Conservation (phyloP, 2,113 vertebrate species). For the Alouatta palliata region DNA sequence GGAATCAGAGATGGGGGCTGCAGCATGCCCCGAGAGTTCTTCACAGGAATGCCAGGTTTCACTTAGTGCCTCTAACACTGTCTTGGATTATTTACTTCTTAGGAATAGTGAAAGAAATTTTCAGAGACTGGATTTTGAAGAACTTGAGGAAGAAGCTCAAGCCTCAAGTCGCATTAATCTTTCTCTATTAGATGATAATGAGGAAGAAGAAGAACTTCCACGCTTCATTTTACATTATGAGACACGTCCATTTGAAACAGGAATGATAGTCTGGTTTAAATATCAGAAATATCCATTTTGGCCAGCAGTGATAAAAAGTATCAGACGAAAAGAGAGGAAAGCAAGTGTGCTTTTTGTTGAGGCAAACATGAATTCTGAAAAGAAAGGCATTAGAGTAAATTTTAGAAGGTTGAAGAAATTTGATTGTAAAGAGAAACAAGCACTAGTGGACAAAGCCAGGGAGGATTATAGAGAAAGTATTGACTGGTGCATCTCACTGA, state of each 20-base stretch:
- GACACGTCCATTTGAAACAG: constrained; percentile 78
- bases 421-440: constrained; percentile 90
- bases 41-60: constrained; percentile 39
- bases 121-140: constrained; percentile 53
- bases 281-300: constrained; percentile 84
- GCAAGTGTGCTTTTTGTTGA: constrained; percentile 92
- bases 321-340: constrained; percentile 87
- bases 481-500: constrained; percentile 89
- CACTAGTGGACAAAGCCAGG: constrained; percentile 87
- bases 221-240: constrained; percentile 80
- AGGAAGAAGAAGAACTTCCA: constrained; percentile 86
- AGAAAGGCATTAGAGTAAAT: constrained; percentile 87
- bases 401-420: constrained; percentile 91
- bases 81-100: constrained; percentile 24
- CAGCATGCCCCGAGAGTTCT: background rate
- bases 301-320: constrained; percentile 90
- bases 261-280: constrained; percentile 88
- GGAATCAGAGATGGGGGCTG: constrained; percentile 10
- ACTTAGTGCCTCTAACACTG: background rate
- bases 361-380: constrained; percentile 78
- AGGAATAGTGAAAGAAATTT: constrained; percentile 31
- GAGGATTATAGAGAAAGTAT: constrained; percentile 86
- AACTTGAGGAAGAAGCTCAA: constrained; percentile 70
- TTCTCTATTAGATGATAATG: constrained; percentile 73
- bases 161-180: background rate